Base-by-base conservation (phyloP, 1,140 invertebrate genomes). In the Hyles euphorbiae region DNA sequence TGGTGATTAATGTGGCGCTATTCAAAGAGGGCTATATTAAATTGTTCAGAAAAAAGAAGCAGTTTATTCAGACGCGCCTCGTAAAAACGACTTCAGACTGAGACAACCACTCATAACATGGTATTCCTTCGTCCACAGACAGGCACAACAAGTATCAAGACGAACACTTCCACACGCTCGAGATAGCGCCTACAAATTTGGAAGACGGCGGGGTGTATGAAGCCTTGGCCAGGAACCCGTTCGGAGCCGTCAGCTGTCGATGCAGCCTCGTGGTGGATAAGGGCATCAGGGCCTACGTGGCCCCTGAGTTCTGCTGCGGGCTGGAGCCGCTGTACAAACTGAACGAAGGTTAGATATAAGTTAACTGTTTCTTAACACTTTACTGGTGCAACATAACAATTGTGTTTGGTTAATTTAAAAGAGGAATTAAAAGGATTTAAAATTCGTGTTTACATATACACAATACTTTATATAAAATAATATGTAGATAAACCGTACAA, bases 201-300 rank as follows among this genome's bases (percentile, higher is more conserved):
- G 93, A 95, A 40, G 97, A 98, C 81, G 93, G 94, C 7, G 97
- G 96, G 12, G 90, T 90, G 46, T 98, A 98, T 81, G 94, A 92
- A 44, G 95, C 93, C 9, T 92, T 91, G 56, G 97, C 97, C 2
- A 91, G 91, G 51, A 98, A 98, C 80, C 87, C 90, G n/a, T 91
- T 94, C 53, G 97, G 97, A 5, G 94, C 94, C 0, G 93, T 97
- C 7, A 94, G 94, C 52, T 98, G 96, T 56, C 91, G 91, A 34
- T 96, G 95, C 71, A 91, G 91, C 53, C 90, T 98, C 33, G 93
- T 94, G 1, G 96, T 98, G 0, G 96, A 97, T 82, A 95, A 95
- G 74, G 95, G 95, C 44, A 95, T 96, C 53, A 90, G 94, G 32
- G 94, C 94, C 1, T 96, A 96, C 78, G 91, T 95, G 32, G 91